phyloP scores from a whole-genome alignment of 2,888 invertebrate genomes.

The Limnephilus marmoratus region DNA sequence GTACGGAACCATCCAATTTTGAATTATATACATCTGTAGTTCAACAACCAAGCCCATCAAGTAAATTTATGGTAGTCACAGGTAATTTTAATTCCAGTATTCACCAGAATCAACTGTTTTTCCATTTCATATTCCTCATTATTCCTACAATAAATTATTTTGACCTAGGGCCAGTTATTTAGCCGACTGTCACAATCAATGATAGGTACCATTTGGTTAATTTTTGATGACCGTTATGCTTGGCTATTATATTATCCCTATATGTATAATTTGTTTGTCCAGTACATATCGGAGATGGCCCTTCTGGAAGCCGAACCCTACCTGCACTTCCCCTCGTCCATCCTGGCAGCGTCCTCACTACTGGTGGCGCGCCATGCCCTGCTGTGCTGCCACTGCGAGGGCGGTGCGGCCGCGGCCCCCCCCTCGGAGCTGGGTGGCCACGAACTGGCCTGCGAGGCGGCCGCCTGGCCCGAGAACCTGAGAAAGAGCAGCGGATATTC shows the following conservation, averaged over 20 bases:
- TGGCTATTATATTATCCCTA: too few species aligned
- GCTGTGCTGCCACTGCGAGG: conserved; percentile 71
- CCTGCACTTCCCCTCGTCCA: conserved; percentile 88
- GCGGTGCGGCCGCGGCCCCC: not conserved
- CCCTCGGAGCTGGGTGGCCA: conserved; percentile 68
- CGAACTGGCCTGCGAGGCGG: conserved; percentile 68
- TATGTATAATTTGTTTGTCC: conserved; percentile 67
- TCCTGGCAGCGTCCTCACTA: conserved; percentile 88
- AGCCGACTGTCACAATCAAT: not conserved
- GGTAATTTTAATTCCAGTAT: too few species aligned
- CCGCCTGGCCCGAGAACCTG: conserved; percentile 83
- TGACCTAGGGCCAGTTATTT: not conserved
- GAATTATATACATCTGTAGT: too few species aligned
- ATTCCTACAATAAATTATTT: not conserved
- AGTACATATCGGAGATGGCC: conserved; percentile 91
- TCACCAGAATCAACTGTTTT: too few species aligned
- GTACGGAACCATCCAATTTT: too few species aligned
- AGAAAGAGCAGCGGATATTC: conserved; percentile 83
- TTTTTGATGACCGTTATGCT: too few species aligned
- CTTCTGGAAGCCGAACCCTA: conserved; percentile 92
- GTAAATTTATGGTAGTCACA: too few species aligned
- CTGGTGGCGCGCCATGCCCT: conserved; percentile 88
- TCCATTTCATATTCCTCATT: not conserved
- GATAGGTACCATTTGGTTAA: not conserved
- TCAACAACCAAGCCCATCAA: too few species aligned